phyloP scores from a whole-genome alignment of 2,888 invertebrate genomes.

The Baronia brevicornis region DNA sequence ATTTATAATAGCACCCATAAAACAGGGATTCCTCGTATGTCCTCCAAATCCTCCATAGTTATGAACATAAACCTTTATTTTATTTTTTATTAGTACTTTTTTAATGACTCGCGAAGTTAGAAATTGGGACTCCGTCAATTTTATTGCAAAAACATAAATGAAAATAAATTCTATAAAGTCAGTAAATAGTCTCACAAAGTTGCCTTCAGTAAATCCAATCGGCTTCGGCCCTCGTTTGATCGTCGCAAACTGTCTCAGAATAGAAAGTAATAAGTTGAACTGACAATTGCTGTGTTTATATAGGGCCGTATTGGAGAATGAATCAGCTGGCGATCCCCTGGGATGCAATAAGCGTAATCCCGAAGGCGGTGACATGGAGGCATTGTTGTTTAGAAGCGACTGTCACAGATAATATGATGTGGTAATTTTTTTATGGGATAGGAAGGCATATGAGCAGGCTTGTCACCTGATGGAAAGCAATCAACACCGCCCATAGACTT shows the following conservation, averaged over 20 bases:
- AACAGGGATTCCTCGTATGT: too few species aligned
- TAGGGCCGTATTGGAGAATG: constrained; percentile 49
- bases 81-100: too few species aligned
- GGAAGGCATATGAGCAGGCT: too few species aligned
- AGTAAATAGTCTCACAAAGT: constrained; percentile 13
- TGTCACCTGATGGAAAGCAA: too few species aligned
- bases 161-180: constrained; percentile 14
- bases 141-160: constrained; percentile 2
- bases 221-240: constrained; percentile 26
- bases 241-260: constrained; percentile 26
- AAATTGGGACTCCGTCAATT: constrained; percentile 1
- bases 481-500: too few species aligned
- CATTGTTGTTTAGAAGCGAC: constrained; percentile 7
- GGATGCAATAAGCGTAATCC: constrained; percentile 48
- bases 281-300: constrained; percentile 65
- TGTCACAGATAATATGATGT: too few species aligned
- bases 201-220: constrained; percentile 21
- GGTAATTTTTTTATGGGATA: too few species aligned
- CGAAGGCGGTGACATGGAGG: constrained; percentile 11
- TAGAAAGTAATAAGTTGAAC: constrained; percentile 47
- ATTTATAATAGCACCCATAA: too few species aligned
- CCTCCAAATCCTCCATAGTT: too few species aligned
- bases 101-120: not conserved
- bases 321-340: constrained; percentile 50
- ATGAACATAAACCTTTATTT: too few species aligned